A percentile compares a stretch with the other conserved stretches of the same genome.
Evolutionary conservation across 2,113 vertebrate genomes (phyloP).

Genomic region (Leptosomus discolor): DNA sequence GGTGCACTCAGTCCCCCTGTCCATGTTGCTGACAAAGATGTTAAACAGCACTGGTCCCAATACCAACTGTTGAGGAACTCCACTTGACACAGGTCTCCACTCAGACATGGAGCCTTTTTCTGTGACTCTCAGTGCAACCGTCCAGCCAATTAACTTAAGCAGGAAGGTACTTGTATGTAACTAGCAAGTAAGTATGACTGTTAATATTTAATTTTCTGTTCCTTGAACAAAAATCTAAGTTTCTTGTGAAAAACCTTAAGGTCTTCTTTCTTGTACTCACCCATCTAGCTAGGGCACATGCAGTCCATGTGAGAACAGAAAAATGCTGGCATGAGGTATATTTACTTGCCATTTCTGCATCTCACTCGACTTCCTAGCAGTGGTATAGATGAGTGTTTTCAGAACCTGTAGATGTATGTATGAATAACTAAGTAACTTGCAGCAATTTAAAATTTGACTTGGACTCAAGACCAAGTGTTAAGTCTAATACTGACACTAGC

Average conservation of each 20-base stretch:
- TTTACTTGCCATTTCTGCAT: background rate
- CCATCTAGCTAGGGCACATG: background rate
- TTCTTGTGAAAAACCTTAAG: background rate
- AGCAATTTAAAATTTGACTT: background rate
- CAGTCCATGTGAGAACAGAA: background rate
- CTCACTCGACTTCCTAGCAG: background rate
- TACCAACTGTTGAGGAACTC: no score
- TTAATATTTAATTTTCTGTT: background rate
- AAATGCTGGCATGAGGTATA: background rate
- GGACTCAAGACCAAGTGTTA: background rate
- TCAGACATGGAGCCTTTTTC: no score
- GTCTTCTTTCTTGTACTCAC: background rate
- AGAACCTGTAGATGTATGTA: background rate
- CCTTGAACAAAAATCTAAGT: background rate
- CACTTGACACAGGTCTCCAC: no score
- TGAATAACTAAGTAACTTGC: background rate
- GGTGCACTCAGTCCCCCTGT: no score
- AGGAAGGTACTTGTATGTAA: background rate
- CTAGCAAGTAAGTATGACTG: background rate
- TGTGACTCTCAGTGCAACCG: no score
- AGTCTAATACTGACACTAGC: background rate
- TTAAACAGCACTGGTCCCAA: no score
- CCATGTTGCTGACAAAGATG: no score
- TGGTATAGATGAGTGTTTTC: background rate
- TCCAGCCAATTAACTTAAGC: no score